These are phyloP conservation scores for Mimachlamys varia DNA, from an alignment of 2,888 invertebrate species.

Conservation along the genomic window DNA sequence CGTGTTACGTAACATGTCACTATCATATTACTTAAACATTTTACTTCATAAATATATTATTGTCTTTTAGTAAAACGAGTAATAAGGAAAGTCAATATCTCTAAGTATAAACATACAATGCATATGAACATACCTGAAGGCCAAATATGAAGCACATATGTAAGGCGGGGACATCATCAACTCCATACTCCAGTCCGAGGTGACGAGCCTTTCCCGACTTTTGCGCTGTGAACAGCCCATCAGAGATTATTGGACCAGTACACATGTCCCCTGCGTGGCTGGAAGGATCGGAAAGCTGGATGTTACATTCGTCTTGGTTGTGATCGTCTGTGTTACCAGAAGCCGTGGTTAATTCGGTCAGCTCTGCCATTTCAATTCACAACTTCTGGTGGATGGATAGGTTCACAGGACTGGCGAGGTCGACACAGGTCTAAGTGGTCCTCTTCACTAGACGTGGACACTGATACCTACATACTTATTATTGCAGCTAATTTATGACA, in stretches of 20 bases:
- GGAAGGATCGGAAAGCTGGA: neutral
- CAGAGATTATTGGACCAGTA: neutral
- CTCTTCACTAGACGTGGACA: no score
- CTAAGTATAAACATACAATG: no score
- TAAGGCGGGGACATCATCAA: conserved; percentile 68
- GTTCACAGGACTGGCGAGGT: neutral
- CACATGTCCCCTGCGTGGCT: neutral
- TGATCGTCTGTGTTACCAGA: neutral
- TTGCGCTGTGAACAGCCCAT: neutral
- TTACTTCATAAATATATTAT: no score
- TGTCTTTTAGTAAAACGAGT: no score
- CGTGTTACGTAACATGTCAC: neutral
- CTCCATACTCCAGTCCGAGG: conserved; percentile 61
- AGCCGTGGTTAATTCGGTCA: neutral
- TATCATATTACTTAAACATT: neutral
- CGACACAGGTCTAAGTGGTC: neutral
- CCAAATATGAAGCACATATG: conserved; percentile 69
- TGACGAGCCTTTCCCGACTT: neutral
- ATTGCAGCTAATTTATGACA: neutral
- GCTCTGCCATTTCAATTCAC: neutral
- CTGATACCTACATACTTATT: neutral
- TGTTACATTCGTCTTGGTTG: neutral
- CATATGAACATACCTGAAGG: conserved; percentile 66
- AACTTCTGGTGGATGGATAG: neutral
- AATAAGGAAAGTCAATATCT: no score